Evolutionary conservation across 2,888 invertebrate genomes (phyloP).

Genomic region (Melanostoma mellinum): DNA sequence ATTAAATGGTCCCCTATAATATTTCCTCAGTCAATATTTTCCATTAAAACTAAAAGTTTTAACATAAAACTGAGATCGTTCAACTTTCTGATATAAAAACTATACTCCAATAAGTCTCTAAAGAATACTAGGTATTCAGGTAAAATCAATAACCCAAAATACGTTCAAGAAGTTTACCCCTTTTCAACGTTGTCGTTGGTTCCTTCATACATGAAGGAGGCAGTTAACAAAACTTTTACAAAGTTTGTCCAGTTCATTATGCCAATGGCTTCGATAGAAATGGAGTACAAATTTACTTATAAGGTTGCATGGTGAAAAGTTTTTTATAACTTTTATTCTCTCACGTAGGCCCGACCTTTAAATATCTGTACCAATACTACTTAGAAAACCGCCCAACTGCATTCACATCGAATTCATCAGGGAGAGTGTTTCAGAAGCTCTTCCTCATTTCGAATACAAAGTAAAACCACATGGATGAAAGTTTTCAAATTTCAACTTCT

Average conservation of each 20-base stretch:
- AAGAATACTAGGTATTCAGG: not conserved
- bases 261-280: constrained; percentile 65
- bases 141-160: constrained; percentile 53
- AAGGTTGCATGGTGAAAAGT: constrained; percentile 57
- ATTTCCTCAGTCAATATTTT: too few relatives aligned
- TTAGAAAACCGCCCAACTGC: constrained; percentile 9
- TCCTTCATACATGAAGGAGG: not conserved
- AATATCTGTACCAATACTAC: constrained; percentile 30
- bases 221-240: constrained; percentile 52
- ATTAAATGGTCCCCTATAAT: too few relatives aligned
- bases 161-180: constrained; percentile 31
- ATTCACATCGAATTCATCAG: constrained; percentile 42
- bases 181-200: constrained; percentile 8
- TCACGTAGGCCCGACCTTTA: constrained; percentile 13
- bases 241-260: constrained; percentile 70
- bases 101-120: too few relatives aligned
- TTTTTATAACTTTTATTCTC: constrained; percentile 57
- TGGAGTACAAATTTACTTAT: constrained; percentile 61
- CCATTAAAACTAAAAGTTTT: too few relatives aligned
- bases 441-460: constrained; percentile 42
- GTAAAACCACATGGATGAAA: constrained; percentile 52
- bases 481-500: constrained; percentile 53
- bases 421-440: constrained; percentile 49
- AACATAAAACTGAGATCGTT: too few relatives aligned
- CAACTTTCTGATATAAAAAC: too few relatives aligned